Evolutionary conservation across 1,140 invertebrate species (phyloP).

Genomic region (Rhopalosiphum padi): DNA sequence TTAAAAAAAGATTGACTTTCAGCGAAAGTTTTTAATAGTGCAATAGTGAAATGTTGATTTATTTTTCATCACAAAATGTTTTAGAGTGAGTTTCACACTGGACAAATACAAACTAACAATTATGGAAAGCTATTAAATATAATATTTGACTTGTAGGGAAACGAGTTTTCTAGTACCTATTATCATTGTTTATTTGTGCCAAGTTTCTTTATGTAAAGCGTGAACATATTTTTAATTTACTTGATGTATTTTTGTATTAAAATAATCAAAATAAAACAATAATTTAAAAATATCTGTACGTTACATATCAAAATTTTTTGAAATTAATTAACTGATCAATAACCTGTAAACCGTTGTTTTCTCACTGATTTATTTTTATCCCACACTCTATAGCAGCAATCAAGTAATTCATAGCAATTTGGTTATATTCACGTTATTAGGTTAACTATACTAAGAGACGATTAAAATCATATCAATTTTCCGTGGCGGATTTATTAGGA

Average conservation of each 20-base stretch:
- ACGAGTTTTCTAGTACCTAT: background rate
- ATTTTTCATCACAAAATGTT: background rate
- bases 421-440: background rate
- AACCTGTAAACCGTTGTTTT: background rate
- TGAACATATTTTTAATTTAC: background rate
- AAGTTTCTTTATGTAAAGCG: background rate
- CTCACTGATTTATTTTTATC: background rate
- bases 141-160: background rate
- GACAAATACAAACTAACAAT: background rate
- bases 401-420: background rate
- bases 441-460: constrained; percentile 22
- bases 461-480: constrained; percentile 56
- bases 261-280: background rate
- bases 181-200: background rate
- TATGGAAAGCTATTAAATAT: constrained; percentile 4
- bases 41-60: background rate
- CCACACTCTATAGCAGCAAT: constrained; percentile 3
- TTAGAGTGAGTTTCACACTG: background rate
- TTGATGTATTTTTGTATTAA: background rate
- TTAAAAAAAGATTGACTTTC: background rate
- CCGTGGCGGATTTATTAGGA: constrained; percentile 22
- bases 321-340: background rate
- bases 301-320: background rate
- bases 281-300: background rate
- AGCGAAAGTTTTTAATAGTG: background rate